Evolutionary conservation across 23 tunicate genomes (phyloP), one percentile per base, ranked within the genome.

Genomic region (Halocynthia aurantium): DNA sequence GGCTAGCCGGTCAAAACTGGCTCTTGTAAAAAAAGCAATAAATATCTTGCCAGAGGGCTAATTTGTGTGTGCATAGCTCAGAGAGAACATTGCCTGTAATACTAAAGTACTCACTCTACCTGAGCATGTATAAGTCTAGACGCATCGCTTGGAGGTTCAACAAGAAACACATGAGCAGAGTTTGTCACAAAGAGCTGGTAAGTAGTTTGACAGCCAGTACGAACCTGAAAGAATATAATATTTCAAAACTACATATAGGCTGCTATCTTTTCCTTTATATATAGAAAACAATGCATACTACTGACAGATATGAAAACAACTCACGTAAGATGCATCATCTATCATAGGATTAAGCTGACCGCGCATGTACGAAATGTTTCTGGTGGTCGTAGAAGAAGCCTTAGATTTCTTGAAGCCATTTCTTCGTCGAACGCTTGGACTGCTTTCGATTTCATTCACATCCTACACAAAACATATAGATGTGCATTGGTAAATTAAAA

Each of bases 81-180:
- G n/a, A 15, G n/a, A 2, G 64, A 31, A 4, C 44, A 31, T 31
- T 31, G 44, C 64, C 64, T 15, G 64, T 50, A 17, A 11, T 68
- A 12, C 40, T 13, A 53, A 55, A 31, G n/a, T 31, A 31, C 44
- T 31, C 1, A 31, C 44, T 17, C 44, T 17, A 86, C 97, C 77
- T 91, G 97, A 11, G 90, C 80, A 60, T 85, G 78, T 7, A 85
- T 62, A 0, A 91, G 84, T 77, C 81, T 84, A 15, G 70, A 52
- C 19, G 87, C 86, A 55, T 84, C 80, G 12, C 21, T 22, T 17
- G 97, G 97, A 11, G 93, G 85, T 69, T 83, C 85, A 52, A 86
- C 88, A 22, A 93, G 85, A 68, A 93, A 93, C 10, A 86, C 85
- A 62, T 86, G 80, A 51, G 98, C 88, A 7, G 98, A 93, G 77